Base-by-base conservation (phyloP, 2,113 vertebrate species). In the Cephalopterus ornatus region DNA sequence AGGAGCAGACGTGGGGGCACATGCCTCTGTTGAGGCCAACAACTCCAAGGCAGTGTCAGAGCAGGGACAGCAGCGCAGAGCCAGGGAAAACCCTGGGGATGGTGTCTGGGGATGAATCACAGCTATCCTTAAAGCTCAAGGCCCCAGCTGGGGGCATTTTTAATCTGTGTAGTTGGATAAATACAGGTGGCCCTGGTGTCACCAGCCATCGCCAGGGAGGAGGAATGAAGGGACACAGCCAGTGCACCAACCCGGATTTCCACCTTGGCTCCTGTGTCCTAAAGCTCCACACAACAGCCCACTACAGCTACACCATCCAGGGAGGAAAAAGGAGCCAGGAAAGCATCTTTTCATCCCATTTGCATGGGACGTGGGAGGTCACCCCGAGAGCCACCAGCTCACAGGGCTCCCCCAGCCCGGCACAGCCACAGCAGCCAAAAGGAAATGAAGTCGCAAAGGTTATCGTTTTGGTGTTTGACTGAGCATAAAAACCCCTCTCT, bases 391-490 rank as follows among this genome's bases (percentile, higher is more conserved):
- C 91, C 92, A 92, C 92, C 92, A 16, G 39, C 84, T 73, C 7
- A 0, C 70, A 37, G 63, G 5, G 3, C 33, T 62, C 59, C 87
- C 58, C 39, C 77, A 52, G 75, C 41, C 63, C 28, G 2, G 78
- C 81, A 32, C 8, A 0, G 82, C 79, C 32, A 6, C 73, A 5
- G 0, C 68, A 35, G 39, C 68, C 16, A 0, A 47, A 20, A 77
- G 88, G 88, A 83, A 94, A 85, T 16, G 68, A 83, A 92, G 49
- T 62, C 4, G 2, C 72, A 72, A 92, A 97, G 96, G 91, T 89
- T 83, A 94, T 70, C 39, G 4, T 37, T 89, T 59, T 1, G 20
- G 62, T 68, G 94, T 65, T 66, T n/a, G 93, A n/a, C 92, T 5
- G 68, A 88, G 77, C 63, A 50, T 15, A 39, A 81, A 65, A 66